A percentile compares a stretch with the other conserved stretches of the same genome.
Conservation (phyloP, 2,113 vertebrate genomes). For the Myotis brandtii region DNA sequence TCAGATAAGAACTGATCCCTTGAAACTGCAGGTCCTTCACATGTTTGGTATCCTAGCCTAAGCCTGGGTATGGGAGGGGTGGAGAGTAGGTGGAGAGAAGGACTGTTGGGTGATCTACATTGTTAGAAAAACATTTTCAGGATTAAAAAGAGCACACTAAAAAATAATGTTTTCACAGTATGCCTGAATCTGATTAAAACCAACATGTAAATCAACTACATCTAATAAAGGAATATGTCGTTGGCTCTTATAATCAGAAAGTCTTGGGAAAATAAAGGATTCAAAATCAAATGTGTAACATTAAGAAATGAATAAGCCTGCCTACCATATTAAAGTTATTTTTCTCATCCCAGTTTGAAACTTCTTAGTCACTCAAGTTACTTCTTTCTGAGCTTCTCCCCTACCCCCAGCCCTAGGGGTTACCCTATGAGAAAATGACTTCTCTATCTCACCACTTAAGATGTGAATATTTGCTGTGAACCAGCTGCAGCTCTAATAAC, state of each 20-base stretch:
- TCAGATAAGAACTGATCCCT: conserved; percentile 62
- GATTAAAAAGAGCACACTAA: background rate
- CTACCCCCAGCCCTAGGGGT: background rate
- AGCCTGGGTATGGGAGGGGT: background rate
- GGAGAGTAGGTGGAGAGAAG: background rate
- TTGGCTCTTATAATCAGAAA: background rate
- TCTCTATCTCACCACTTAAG: conserved; percentile 16
- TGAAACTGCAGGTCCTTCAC: conserved; percentile 15
- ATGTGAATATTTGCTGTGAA: conserved; percentile 54
- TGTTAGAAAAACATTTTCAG: background rate
- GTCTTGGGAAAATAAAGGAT: conserved; percentile 8
- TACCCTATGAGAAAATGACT: conserved; percentile 40
- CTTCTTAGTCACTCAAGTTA: background rate
- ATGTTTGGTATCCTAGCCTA: conserved; percentile 24
- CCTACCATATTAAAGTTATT: background rate
- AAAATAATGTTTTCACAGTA: conserved; percentile 37
- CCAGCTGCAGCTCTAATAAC: conserved; percentile 60
- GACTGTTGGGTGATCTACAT: background rate
- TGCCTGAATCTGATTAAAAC: background rate
- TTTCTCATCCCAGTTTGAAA: background rate
- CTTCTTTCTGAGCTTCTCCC: background rate
- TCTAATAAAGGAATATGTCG: background rate
- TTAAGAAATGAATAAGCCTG: background rate
- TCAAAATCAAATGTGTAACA: background rate
- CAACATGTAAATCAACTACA: background rate